These are phyloP conservation scores for Pipistrellus pipistrellus DNA, from an alignment of 2,797 vertebrate genomes.

Conservation along the genomic window DNA sequence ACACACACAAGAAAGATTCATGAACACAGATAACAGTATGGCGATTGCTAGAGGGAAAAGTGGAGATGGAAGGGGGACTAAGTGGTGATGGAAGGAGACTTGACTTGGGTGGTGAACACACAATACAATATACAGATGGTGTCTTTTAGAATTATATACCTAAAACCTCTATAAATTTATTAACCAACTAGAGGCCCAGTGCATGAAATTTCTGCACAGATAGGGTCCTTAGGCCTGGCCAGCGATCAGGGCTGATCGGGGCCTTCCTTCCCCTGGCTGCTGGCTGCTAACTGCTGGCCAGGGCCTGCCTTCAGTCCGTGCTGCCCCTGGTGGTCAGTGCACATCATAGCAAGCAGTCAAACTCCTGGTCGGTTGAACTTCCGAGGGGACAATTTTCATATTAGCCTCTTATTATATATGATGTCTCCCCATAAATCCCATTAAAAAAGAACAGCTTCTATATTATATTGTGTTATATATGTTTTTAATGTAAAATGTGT, in stretches of 20 bases:
- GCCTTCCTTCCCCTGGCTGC: too few species aligned
- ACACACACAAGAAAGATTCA: background rate
- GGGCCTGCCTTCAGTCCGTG: too few species aligned
- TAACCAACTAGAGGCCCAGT: background rate
- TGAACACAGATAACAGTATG: background rate
- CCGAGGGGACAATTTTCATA: too few species aligned
- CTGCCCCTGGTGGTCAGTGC: too few species aligned
- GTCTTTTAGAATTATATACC: background rate
- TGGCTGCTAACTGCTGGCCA: too few species aligned
- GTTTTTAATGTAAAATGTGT: background rate
- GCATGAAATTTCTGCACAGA: too few species aligned
- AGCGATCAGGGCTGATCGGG: too few species aligned
- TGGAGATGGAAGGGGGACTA: background rate
- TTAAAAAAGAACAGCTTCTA: background rate
- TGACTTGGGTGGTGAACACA: background rate
- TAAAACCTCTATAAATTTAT: background rate
- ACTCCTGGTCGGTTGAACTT: too few species aligned
- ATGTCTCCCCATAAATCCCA: background rate
- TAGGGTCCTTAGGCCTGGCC: too few species aligned
- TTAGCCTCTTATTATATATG: too few species aligned
- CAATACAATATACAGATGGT: background rate
- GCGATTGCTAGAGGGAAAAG: background rate
- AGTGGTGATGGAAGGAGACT: background rate
- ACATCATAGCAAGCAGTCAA: too few species aligned
- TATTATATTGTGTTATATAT: background rate